Base-by-base conservation (phyloP, 2,888 invertebrate species). In the Zygothrica quintamaculata region DNA sequence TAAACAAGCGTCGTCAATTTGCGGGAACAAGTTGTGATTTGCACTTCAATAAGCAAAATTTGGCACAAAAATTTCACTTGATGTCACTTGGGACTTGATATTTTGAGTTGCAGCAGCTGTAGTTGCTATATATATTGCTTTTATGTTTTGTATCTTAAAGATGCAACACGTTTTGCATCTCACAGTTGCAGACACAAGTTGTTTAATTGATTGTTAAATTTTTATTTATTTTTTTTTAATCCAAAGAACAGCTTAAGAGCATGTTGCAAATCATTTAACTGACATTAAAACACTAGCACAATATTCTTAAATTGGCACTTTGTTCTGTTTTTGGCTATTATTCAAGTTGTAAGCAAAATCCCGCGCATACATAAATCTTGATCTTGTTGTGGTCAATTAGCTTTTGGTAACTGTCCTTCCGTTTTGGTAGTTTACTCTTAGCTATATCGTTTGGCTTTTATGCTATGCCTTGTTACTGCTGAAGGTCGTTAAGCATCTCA, bases 1-100 rank as follows among this genome's bases (percentile, higher is more conserved):
- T 73, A 51, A 68, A 70, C 80, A 77, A 69, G 65, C 48, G 55
- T 46, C 42, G 61, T 15, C 65, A 77, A 79, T 65, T 84, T 65
- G 66, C 39, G 36, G 53, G 53, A 61, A 53, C 77, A 60, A 59
- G 34, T 60, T 65, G 62, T 42, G 62, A 66, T 66, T 84, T 65
- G 65, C 80, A 75, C 65, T 67, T 69, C 50, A 65, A 56, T 44
- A 62, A 70, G 51, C 15, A 44, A 65, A n/a, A 57, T 65, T 68
- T 52, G 53, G 43, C 58, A 66, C 40, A 46, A 62, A 57, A 80
- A 73, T 77, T 77, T 80, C 69, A 77, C 46, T 50, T 26, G 29
- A 5, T 46, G 31, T 18, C 31, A 46, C 75, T 36, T 34, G 57
- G 31, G 22, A 42, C 15, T 43, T 26, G 34, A 57, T 43, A 16